Conservation (phyloP, 37 sponge, comb jelly and placozoan genomes). For the Dysidea cf. avara region DNA sequence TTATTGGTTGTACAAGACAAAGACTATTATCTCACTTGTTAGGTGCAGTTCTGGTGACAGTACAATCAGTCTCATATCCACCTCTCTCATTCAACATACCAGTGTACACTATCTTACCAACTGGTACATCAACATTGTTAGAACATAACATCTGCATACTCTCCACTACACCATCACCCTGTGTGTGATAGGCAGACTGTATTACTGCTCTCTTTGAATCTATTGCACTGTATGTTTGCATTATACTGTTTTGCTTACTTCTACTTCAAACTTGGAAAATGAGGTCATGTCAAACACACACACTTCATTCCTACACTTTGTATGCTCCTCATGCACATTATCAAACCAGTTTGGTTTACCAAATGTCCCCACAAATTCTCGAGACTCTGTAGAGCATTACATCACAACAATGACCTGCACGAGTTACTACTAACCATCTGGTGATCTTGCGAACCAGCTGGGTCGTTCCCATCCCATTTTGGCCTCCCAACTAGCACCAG, state of each 20-base stretch:
- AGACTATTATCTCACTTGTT: constrained; percentile 29
- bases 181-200: neutral
- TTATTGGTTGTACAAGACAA: neutral
- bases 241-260: constrained; percentile 14
- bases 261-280: constrained; percentile 75
- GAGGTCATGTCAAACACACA: constrained; percentile 81
- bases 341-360: constrained; percentile 69
- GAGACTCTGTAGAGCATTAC: constrained; percentile 3
- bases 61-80: constrained; percentile 68
- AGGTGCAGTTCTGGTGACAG: constrained; percentile 43
- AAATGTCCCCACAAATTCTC: constrained; percentile 46
- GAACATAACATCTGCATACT: constrained; percentile 47
- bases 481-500: constrained; percentile 49
- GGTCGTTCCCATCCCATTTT: constrained; percentile 79
- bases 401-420: neutral
- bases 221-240: neutral
- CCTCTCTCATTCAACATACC: constrained; percentile 81
- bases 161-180: constrained; percentile 38
- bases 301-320: constrained; percentile 49
- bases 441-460: constrained; percentile 63
- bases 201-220: neutral
- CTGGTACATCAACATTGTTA: constrained; percentile 31
- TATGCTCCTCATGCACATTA: constrained; percentile 44
- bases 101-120: constrained; percentile 69
- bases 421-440: neutral